Conservation (phyloP, 2,888 invertebrate species). For the Pyrocoelia pectoralis region DNA sequence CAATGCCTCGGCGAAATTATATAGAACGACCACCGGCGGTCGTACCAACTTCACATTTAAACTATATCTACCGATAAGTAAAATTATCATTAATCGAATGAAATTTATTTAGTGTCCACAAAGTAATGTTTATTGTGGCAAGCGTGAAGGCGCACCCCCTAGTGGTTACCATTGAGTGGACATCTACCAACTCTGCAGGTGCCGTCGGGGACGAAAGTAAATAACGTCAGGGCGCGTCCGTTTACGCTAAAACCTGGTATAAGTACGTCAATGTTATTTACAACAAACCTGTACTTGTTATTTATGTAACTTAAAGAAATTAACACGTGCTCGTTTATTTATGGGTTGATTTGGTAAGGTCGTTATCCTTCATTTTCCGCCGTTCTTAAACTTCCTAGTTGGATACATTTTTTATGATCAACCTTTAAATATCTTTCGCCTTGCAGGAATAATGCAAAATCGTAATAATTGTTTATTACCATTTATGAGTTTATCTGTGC, state of each 20-base stretch:
- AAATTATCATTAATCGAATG: conserved; percentile 23
- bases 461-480: too few relatives aligned
- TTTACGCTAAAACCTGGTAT: conserved; percentile 15
- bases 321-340: conserved; percentile 15
- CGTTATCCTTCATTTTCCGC: conserved; percentile 4
- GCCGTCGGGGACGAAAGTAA: conserved; percentile 31
- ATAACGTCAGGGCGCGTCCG: conserved; percentile 25
- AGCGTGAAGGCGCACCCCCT: conserved; percentile 32
- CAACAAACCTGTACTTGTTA: conserved; percentile 14
- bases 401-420: too few relatives aligned
- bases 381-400: background rate
- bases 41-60: background rate
- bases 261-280: conserved; percentile 15
- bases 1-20: conserved; percentile 2
- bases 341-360: background rate
- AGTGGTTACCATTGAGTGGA: conserved; percentile 28
- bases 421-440: too few relatives aligned
- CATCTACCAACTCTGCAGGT: conserved; percentile 26
- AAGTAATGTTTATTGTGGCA: conserved; percentile 31
- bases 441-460: too few relatives aligned
- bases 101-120: conserved; percentile 31
- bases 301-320: conserved; percentile 14
- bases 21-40: conserved; percentile 11
- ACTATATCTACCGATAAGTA: conserved; percentile 10
- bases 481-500: too few relatives aligned